Evolutionary conservation across 2,888 invertebrate genomes (phyloP).

Genomic region (Lathronympha strigana): DNA sequence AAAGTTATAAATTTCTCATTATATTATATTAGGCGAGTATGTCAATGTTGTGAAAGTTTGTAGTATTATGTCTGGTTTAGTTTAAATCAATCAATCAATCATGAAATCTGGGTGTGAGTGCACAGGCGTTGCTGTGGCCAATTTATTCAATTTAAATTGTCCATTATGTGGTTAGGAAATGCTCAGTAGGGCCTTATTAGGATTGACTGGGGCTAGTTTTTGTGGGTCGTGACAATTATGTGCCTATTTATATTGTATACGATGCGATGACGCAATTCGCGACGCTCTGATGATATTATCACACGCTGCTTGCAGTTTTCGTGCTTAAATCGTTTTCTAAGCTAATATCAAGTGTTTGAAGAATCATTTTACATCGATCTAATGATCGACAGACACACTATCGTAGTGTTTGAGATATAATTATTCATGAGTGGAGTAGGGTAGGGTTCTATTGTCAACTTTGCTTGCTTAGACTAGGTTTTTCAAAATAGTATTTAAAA

Average conservation of each 20-base stretch:
- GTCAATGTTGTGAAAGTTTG: slow-evolving; percentile 38
- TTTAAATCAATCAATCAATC: slow-evolving; percentile 19
- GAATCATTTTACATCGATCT: neutral
- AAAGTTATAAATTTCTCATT: slow-evolving; percentile 53
- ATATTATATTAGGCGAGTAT: slow-evolving; percentile 49
- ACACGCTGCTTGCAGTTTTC: slow-evolving; percentile 15
- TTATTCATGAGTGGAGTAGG: neutral
- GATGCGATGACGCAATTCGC: slow-evolving; percentile 9
- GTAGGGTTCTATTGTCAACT: neutral
- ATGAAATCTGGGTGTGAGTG: slow-evolving; percentile 19
- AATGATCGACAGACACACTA: too few species aligned
- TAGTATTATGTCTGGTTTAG: slow-evolving; percentile 27
- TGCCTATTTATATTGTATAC: neutral
- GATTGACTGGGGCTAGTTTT: slow-evolving; percentile 13
- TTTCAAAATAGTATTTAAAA: neutral
- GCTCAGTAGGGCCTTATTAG: slow-evolving; percentile 20
- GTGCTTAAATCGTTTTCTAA: slow-evolving; percentile 3
- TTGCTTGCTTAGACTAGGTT: neutral
- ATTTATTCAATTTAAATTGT: slow-evolving; percentile 17
- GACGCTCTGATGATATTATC: slow-evolving; percentile 18
- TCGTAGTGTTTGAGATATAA: neutral
- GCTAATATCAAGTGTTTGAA: neutral
- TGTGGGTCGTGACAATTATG: slow-evolving; percentile 14
- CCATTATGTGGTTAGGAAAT: slow-evolving; percentile 20
- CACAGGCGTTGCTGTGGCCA: slow-evolving; percentile 2